Conservation (phyloP, 2,888 invertebrate genomes). For the Caradrina clavipalpis region DNA sequence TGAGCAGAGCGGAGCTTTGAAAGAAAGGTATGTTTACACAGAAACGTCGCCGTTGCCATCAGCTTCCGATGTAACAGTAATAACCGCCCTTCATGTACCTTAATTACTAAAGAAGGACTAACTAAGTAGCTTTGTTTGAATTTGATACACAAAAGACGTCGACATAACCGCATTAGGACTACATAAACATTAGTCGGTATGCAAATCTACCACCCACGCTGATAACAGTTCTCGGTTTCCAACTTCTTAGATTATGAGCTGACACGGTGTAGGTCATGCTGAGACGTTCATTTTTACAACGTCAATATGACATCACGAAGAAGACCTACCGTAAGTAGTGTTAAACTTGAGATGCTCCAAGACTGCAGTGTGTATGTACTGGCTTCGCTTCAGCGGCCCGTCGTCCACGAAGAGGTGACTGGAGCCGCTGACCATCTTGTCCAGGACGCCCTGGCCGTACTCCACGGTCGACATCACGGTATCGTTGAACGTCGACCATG, state of each 20-base stretch:
- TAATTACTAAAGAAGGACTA: no score
- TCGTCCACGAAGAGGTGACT: constrained; percentile 94
- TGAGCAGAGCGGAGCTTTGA: no score
- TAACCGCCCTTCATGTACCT: no score
- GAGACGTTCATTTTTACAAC: no score
- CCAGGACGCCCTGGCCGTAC: constrained; percentile 93
- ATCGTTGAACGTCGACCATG: constrained; percentile 95
- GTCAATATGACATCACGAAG: no score
- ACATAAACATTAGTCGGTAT: background rate
- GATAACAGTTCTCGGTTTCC: background rate
- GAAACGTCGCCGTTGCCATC: no score
- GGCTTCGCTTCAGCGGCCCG: constrained; percentile 91
- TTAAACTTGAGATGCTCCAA: constrained; percentile 91
- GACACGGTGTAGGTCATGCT: background rate
- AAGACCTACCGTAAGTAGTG: constrained; percentile 91
- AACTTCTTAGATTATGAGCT: constrained; percentile 1
- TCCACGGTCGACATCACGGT: constrained; percentile 93
- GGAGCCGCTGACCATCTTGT: constrained; percentile 89
- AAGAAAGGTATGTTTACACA: no score
- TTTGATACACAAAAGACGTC: background rate
- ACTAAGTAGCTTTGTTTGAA: no score
- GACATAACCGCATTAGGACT: constrained; percentile 11
- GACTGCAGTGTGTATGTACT: constrained; percentile 95
- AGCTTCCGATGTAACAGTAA: no score
- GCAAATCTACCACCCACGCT: background rate